Evolutionary conservation across 1,140 invertebrate genomes (phyloP), one percentile per base, ranked within the genome.

Genomic region (Drosophila pallidifrons): DNA sequence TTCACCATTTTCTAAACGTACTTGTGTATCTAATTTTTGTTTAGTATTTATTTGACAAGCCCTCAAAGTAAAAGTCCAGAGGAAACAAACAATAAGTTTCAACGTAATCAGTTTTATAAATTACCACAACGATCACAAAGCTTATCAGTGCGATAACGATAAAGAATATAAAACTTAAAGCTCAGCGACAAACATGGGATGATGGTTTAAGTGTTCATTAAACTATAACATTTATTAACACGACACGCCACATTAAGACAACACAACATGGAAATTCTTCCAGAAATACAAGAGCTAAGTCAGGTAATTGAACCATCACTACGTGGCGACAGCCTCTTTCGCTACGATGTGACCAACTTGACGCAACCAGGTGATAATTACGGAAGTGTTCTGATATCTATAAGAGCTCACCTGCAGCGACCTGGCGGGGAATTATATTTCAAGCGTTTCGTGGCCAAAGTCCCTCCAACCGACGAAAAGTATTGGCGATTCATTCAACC

Each of bases 351-450:
- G 3, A 70, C 54, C 11, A 85, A 68, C 11, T 60, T 95, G 15
- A 94, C 94, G 0, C 92, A 93, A 30, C 92, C 93, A 0, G 94
- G 94, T 2, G 94, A 95, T 70, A 95, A 95, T 88, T 95, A 94
- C 61, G 94, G 94, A 2, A 95, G 95, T 81, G 79, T 93, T 2
- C 93, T 95, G 16, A 72, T 94, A 2, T 91, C 91, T 10, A 88
- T 95, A 8, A 45, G 16, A 5, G 91, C 75, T 0, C 55, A 72
- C 51, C 11, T 86, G 20, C 8, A 55, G 25, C 13, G 13, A 5
- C 10, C 58, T 1, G 5, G 32, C 3, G 85, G 55, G 0, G 46
- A 49, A 4, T 1, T 55, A 0, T 52, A 61, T 8, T 57, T 52
- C 2, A 51, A 72, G 59, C 82, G 94, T 38, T 68, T 95, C 0